Evolutionary conservation across 1,140 invertebrate genomes (phyloP).

Genomic region (Ridgeia piscesae): DNA sequence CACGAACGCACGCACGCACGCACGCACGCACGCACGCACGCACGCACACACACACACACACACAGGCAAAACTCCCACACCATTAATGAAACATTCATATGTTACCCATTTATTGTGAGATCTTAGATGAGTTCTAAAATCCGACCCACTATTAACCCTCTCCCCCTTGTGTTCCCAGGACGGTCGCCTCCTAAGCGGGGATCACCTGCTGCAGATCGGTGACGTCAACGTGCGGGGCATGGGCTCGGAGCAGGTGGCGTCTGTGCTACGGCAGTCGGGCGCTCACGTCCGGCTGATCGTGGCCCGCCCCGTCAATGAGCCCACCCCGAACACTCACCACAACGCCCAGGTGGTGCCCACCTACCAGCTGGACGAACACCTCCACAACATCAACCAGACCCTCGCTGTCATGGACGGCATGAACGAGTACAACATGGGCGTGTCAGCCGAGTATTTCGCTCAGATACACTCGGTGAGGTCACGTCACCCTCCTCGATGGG

Average conservation of each 20-base stretch:
- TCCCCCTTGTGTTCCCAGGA: slow-evolving; percentile 63
- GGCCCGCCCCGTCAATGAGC: slow-evolving; percentile 64
- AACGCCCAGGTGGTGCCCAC: slow-evolving; percentile 53
- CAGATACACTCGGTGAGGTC: background rate
- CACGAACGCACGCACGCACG: background rate
- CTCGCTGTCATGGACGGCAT: background rate
- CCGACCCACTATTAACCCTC: slow-evolving; percentile 1
- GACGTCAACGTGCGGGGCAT: slow-evolving; percentile 86
- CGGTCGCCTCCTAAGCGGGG: slow-evolving; percentile 82
- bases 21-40: background rate
- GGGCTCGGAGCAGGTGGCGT: slow-evolving; percentile 89
- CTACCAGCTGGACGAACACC: slow-evolving; percentile 51
- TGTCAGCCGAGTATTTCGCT: background rate
- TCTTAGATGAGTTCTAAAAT: too few relatives aligned
- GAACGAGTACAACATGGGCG: background rate
- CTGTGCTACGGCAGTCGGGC: slow-evolving; percentile 85
- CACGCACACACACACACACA: background rate
- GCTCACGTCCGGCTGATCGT: slow-evolving; percentile 84
- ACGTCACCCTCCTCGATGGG: background rate
- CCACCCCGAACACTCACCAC: slow-evolving; percentile 36
- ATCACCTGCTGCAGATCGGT: slow-evolving; percentile 92
- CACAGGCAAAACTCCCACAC: background rate
- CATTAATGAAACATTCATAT: too few relatives aligned
- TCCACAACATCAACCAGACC: slow-evolving; percentile 35
- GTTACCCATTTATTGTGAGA: too few relatives aligned